Conservation (phyloP, 2,888 invertebrate species). For the Eucera pruinosa region DNA sequence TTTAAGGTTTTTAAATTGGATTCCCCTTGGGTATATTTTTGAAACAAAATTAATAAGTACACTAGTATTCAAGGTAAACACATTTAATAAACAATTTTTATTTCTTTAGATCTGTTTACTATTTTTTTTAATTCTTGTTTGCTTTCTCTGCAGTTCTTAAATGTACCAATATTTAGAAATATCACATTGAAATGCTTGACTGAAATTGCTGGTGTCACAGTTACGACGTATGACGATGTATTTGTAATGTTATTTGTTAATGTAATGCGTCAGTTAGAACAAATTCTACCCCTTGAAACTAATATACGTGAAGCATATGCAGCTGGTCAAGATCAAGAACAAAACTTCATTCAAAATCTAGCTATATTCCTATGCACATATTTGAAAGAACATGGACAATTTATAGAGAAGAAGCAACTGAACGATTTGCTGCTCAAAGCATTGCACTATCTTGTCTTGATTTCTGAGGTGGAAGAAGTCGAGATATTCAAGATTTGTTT, state of each 20-base stretch:
- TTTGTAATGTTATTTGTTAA: slow-evolving; percentile 95
- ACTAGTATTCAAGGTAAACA: slow-evolving; percentile 91
- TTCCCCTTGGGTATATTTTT: slow-evolving; percentile 99
- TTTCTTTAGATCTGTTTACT: background rate
- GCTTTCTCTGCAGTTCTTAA: slow-evolving; percentile 90
- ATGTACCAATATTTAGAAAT: slow-evolving; percentile 98
- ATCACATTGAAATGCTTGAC: slow-evolving; percentile 99
- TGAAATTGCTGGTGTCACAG: slow-evolving; percentile 97
- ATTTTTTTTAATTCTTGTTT: background rate
- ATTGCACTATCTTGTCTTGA: slow-evolving; percentile 93
- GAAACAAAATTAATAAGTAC: slow-evolving; percentile 98
- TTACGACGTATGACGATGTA: slow-evolving; percentile 95
- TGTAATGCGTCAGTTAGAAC: slow-evolving; percentile 96
- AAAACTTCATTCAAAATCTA: slow-evolving; percentile 99
- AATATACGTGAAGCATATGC: slow-evolving; percentile 98
- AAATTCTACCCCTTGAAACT: slow-evolving; percentile 95
- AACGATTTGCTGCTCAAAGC: slow-evolving; percentile 92
- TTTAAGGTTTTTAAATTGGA: slow-evolving; percentile 99
- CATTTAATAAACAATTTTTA: background rate
- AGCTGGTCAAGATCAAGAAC: slow-evolving; percentile 97
- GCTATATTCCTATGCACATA: slow-evolving; percentile 98
- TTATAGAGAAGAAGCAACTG: slow-evolving; percentile 93
- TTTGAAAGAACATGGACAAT: slow-evolving; percentile 96
- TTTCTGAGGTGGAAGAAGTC: slow-evolving; percentile 99
- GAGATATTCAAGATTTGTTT: slow-evolving; percentile 99